Conservation (phyloP, 1,140 invertebrate species). For the Cataglyphis hispanica region DNA sequence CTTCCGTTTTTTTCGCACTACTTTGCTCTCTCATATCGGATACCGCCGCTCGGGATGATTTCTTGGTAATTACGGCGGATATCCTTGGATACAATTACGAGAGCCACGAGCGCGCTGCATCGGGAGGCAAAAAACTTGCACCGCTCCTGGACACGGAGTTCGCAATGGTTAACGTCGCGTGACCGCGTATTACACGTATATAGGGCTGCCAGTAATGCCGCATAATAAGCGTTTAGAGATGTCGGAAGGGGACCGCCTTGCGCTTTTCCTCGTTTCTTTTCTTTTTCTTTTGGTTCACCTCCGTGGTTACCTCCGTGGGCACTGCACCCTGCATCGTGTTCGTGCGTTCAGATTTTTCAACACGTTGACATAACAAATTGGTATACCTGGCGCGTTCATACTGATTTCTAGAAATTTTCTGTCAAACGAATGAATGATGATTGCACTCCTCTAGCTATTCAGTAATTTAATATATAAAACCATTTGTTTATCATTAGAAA, state of each 20-base stretch:
- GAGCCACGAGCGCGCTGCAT: slow-evolving; percentile 69
- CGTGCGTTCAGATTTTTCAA: slow-evolving; percentile 4
- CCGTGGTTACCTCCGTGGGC: slow-evolving; percentile 46
- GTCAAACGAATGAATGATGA: too few relatives aligned
- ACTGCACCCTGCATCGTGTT: slow-evolving; percentile 54
- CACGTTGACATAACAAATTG: not conserved
- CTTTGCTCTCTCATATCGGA: not conserved
- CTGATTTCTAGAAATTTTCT: slow-evolving; percentile 21
- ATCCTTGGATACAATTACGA: slow-evolving; percentile 58
- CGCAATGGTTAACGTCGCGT: slow-evolving; percentile 79
- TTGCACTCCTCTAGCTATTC: not conserved
- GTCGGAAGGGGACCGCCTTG: slow-evolving; percentile 70
- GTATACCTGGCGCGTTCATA: not conserved
- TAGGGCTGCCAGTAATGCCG: slow-evolving; percentile 79
- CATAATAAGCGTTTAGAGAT: slow-evolving; percentile 84
- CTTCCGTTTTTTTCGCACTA: slow-evolving; percentile 31
- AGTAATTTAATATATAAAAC: not conserved
- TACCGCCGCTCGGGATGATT: not conserved
- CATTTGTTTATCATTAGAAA: not conserved
- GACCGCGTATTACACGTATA: slow-evolving; percentile 81
- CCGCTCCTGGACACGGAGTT: slow-evolving; percentile 70
- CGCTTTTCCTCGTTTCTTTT: slow-evolving; percentile 56
- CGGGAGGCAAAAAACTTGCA: slow-evolving; percentile 72
- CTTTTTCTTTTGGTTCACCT: slow-evolving; percentile 21
- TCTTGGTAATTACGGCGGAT: slow-evolving; percentile 72